Base-by-base conservation (phyloP, 1,140 invertebrate genomes). In the Berghia stephanieae region DNA sequence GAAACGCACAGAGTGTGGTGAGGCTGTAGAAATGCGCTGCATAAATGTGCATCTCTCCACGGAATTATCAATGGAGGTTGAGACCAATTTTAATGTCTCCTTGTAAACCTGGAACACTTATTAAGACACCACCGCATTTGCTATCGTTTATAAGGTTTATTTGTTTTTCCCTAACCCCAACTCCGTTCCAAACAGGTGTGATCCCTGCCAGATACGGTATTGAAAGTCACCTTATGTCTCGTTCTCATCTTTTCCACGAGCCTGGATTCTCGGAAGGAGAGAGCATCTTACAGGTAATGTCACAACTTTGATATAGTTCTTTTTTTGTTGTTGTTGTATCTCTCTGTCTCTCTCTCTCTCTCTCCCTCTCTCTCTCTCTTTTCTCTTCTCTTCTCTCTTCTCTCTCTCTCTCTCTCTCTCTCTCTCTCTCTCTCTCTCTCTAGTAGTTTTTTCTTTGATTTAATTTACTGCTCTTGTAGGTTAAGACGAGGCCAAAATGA, bases 251-350 rank as follows among this genome's bases (percentile, higher is more conserved):
- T 1, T 89, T 87, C 70, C 81, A 82, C 38, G 87, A 89, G 63
- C 86, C 86, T 36, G 83, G 84, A 44, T 89, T 88, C 79, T 88
- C 88, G 1, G 88, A 89, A 73, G 86, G 87, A 52, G 88, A 89
- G 76, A 88, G 86, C 75, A 86, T 89, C 36, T 77, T 89, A 66
- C 88, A 89, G 86, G 88, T 89, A 83, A 31, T 70, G 27, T 10
- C 57, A 10, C 16, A 16, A 16, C 16, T 31, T 16, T 27, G 2
- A 0, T 57, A 8, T 10, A 3, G 2, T 5, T 34, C 4, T 40
- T n/a, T n/a, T n/a, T n/a, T n/a, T n/a, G n/a, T 6, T 66, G 18
- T 66, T 42, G 40, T 21, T 68, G 38, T 68, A n/a, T 68, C 44
- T 36, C 18, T 40, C 31, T 74, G 49, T 60, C 34, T 67, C 31